Evolutionary conservation across 2,888 invertebrate species (phyloP).

Genomic region (Notodonta dromedarius): DNA sequence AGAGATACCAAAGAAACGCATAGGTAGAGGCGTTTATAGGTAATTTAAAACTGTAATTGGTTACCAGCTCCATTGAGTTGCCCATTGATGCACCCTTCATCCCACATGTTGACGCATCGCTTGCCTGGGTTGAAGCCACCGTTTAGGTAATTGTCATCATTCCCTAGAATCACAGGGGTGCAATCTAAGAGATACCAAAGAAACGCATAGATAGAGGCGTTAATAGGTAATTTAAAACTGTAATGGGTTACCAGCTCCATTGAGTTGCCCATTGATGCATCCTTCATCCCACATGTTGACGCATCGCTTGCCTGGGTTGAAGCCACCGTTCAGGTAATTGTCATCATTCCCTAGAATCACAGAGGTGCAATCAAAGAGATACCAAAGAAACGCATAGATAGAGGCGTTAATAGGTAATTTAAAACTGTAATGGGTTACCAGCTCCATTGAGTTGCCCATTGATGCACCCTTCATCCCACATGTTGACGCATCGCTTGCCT

Average conservation of each 20-base stretch:
- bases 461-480: slow-evolving; percentile 82
- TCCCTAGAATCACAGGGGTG: too few relatives aligned
- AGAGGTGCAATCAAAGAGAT: background rate
- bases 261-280: slow-evolving; percentile 75
- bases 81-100: too few relatives aligned
- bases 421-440: slow-evolving; percentile 23
- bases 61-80: too few relatives aligned
- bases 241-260: slow-evolving; percentile 64
- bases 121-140: too few relatives aligned
- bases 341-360: slow-evolving; percentile 59
- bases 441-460: slow-evolving; percentile 76
- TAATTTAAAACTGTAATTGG: too few relatives aligned
- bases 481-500: slow-evolving; percentile 72
- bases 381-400: background rate
- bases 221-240: background rate
- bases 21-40: too few relatives aligned
- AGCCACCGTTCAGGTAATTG: slow-evolving; percentile 64
- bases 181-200: too few relatives aligned
- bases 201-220: too few relatives aligned
- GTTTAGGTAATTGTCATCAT: too few relatives aligned
- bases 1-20: too few relatives aligned
- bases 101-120: too few relatives aligned
- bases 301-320: slow-evolving; percentile 69
- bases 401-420: background rate
- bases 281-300: slow-evolving; percentile 82